These are phyloP conservation scores for Phaedon cochleariae DNA, from an alignment of 2,888 invertebrate species.

Conservation along the genomic window DNA sequence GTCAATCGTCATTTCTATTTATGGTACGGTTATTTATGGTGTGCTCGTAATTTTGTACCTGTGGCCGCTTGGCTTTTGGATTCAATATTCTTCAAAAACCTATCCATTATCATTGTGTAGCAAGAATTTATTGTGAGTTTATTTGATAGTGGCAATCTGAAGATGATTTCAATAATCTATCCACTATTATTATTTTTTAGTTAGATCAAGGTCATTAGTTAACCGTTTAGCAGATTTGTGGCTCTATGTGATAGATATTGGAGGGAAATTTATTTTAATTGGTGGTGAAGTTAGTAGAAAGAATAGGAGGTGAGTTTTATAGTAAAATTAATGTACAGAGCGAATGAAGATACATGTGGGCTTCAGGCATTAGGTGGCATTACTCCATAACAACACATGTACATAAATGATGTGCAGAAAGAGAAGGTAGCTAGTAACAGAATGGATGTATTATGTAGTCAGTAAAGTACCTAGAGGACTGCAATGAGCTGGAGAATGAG, in stretches of 20 bases:
- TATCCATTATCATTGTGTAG: background rate
- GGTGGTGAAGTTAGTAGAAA: background rate
- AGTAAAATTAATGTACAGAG: no score
- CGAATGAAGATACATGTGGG: no score
- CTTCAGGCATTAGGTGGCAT: no score
- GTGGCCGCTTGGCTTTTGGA: slow-evolving; percentile 26
- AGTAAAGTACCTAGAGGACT: no score
- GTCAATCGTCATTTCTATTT: slow-evolving; percentile 51
- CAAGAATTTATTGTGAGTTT: background rate
- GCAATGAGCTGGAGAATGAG: no score
- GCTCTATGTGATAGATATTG: slow-evolving; percentile 24
- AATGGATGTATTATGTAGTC: no score
- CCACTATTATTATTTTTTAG: slow-evolving; percentile 36
- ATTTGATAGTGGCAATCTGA: background rate
- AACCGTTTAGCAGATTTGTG: slow-evolving; percentile 36
- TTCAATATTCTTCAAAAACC: slow-evolving; percentile 7
- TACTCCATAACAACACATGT: no score
- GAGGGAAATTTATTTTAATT: background rate
- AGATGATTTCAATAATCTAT: slow-evolving; percentile 2
- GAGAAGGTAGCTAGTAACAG: no score
- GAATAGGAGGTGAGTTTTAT: no score
- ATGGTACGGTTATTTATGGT: slow-evolving; percentile 43
- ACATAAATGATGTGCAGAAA: no score
- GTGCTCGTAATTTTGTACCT: slow-evolving; percentile 21
- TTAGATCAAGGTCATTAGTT: slow-evolving; percentile 45